Percentiles rank a stretch among this genome's conserved stretches.
Evolutionary conservation across 92 coral and sea anemone species (phyloP).

Genomic region (Actinostola sp.): DNA sequence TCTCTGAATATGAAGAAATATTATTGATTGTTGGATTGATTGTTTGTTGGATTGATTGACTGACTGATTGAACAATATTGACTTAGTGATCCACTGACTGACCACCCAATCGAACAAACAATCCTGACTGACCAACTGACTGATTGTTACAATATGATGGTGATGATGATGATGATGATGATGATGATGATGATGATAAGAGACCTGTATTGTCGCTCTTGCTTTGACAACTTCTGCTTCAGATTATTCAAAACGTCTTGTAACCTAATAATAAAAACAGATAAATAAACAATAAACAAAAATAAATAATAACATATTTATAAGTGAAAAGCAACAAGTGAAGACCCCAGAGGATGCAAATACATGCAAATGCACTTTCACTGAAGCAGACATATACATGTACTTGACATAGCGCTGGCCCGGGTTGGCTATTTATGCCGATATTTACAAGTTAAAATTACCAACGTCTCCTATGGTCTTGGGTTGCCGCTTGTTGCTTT

Average conservation of each 20-base stretch:
- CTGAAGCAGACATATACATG: too few relatives aligned
- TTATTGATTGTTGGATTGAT: not conserved
- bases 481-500: too few relatives aligned
- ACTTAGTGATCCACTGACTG: not conserved
- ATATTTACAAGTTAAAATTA: too few relatives aligned
- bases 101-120: too few relatives aligned
- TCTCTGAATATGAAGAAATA: slow-evolving; percentile 62
- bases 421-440: too few relatives aligned
- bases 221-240: slow-evolving; percentile 91
- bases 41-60: not conserved
- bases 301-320: not conserved
- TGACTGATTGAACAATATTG: slow-evolving; percentile 1
- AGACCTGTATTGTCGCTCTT: slow-evolving; percentile 95
- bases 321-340: not conserved
- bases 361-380: too few relatives aligned
- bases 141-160: not conserved
- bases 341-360: too few relatives aligned
- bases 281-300: not conserved
- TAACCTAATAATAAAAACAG: slow-evolving; percentile 42
- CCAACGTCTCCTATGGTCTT: too few relatives aligned
- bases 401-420: too few relatives aligned
- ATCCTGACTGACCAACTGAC: not conserved
- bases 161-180: not conserved
- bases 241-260: slow-evolving; percentile 94
- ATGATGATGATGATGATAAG: not conserved